Conservation (phyloP, 2,113 vertebrate species). For the Paracanthobrama guichenoti region DNA sequence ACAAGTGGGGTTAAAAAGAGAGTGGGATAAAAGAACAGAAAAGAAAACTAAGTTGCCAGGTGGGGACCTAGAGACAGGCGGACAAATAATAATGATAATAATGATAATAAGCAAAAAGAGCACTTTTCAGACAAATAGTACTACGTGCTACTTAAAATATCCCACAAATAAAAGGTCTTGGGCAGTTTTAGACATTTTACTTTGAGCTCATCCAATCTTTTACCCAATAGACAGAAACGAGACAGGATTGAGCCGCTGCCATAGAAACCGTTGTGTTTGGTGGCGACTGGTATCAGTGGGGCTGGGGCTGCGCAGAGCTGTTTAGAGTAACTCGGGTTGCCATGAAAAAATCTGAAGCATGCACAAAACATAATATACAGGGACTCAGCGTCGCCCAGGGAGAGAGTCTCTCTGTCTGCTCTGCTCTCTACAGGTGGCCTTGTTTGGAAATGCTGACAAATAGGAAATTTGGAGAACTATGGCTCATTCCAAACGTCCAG, state of each 20-base stretch:
- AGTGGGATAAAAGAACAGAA: slow-evolving; percentile 9
- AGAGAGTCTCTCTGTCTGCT: slow-evolving; percentile 71
- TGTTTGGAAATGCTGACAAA: slow-evolving; percentile 82
- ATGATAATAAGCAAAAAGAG: slow-evolving; percentile 2
- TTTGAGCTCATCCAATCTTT: slow-evolving; percentile 24
- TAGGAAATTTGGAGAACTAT: slow-evolving; percentile 63
- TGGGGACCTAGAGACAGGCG: not conserved
- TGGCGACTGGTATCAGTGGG: slow-evolving; percentile 68
- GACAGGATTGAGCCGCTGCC: slow-evolving; percentile 55
- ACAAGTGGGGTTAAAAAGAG: slow-evolving; percentile 35
- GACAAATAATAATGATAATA: not conserved
- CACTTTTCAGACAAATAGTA: not conserved
- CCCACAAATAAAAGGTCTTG: not conserved
- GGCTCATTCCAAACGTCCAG: slow-evolving; percentile 49
- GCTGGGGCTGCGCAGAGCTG: slow-evolving; percentile 63
- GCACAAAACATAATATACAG: slow-evolving; percentile 77
- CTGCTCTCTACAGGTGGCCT: slow-evolving; percentile 71
- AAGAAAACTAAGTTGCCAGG: slow-evolving; percentile 13
- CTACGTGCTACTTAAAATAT: not conserved
- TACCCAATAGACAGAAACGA: slow-evolving; percentile 28
- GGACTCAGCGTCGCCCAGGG: slow-evolving; percentile 69
- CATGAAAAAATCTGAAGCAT: slow-evolving; percentile 76
- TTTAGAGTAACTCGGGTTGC: slow-evolving; percentile 76
- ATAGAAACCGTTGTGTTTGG: slow-evolving; percentile 70
- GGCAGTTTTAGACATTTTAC: not conserved